A percentile compares a stretch with the other conserved stretches of the same genome.
Evolutionary conservation across 2,888 invertebrate genomes (phyloP).

Genomic region (Gonocerus acuteangulatus): DNA sequence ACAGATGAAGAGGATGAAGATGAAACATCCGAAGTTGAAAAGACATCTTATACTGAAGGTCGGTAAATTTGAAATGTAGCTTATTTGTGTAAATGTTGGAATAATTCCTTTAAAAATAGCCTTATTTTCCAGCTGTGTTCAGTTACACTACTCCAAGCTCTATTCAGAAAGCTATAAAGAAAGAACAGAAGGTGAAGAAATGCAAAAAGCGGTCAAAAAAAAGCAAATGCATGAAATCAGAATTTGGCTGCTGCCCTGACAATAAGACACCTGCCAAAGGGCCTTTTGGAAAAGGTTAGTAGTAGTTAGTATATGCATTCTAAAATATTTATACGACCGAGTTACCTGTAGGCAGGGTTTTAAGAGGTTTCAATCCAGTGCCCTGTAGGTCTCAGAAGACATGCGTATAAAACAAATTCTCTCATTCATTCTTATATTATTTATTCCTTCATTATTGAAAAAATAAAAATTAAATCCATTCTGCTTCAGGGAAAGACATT

Average conservation of each 20-base stretch:
- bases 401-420: too few species aligned
- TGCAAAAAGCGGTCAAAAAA: slow-evolving; percentile 53
- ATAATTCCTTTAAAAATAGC: background rate
- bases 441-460: too few species aligned
- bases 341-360: too few species aligned
- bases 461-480: too few species aligned
- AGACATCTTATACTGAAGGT: slow-evolving; percentile 16
- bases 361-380: too few species aligned
- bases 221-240: slow-evolving; percentile 51
- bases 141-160: slow-evolving; percentile 49
- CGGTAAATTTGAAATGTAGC: background rate
- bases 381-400: too few species aligned
- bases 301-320: too few species aligned
- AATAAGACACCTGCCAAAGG: slow-evolving; percentile 66
- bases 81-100: background rate
- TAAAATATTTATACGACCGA: too few species aligned
- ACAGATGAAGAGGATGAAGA: background rate
- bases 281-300: slow-evolving; percentile 72
- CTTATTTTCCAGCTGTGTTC: slow-evolving; percentile 42
- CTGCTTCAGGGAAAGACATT: too few species aligned
- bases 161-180: slow-evolving; percentile 48
- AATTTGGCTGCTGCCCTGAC: slow-evolving; percentile 82
- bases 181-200: slow-evolving; percentile 46
- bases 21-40: background rate
- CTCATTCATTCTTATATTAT: too few species aligned